Evolutionary conservation across 2,888 invertebrate species (phyloP).

Genomic region (Acronicta alni): DNA sequence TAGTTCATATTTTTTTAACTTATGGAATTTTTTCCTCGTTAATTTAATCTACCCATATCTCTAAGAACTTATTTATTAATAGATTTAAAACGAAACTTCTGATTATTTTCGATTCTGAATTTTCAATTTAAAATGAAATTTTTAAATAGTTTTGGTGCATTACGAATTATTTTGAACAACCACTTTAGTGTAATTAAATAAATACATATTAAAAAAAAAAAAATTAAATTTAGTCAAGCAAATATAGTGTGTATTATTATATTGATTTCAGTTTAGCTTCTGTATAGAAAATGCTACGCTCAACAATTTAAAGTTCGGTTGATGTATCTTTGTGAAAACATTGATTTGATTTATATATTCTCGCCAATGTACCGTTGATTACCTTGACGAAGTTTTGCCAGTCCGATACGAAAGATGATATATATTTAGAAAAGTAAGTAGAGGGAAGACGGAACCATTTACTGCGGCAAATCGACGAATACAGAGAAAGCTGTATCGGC

Average conservation of each 20-base stretch:
- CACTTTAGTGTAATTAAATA: background rate
- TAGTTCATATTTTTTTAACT: too few species aligned
- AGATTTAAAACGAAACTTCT: conserved; percentile 20
- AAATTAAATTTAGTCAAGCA: too few species aligned
- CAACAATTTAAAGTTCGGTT: background rate
- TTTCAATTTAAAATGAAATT: background rate
- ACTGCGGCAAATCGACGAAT: conserved; percentile 48
- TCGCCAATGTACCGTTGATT: conserved; percentile 7
- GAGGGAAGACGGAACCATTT: conserved; percentile 33
- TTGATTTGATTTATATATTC: background rate
- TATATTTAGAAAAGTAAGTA: conserved; percentile 26
- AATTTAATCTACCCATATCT: conserved; percentile 17
- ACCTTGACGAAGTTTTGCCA: conserved; percentile 8
- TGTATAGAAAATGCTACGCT: too few species aligned
- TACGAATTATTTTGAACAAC: background rate
- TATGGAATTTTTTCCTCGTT: conserved; percentile 20
- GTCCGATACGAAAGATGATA: conserved; percentile 11
- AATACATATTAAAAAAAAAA: too few species aligned
- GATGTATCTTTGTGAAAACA: background rate
- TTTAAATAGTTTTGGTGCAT: background rate
- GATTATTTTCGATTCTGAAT: conserved; percentile 15
- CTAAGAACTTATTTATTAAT: conserved; percentile 22
- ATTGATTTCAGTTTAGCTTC: too few species aligned
- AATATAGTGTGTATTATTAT: too few species aligned
- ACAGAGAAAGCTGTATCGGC: conserved; percentile 44